Evolutionary conservation across 1,140 invertebrate species (phyloP).

Genomic region (Cherax destructor): DNA sequence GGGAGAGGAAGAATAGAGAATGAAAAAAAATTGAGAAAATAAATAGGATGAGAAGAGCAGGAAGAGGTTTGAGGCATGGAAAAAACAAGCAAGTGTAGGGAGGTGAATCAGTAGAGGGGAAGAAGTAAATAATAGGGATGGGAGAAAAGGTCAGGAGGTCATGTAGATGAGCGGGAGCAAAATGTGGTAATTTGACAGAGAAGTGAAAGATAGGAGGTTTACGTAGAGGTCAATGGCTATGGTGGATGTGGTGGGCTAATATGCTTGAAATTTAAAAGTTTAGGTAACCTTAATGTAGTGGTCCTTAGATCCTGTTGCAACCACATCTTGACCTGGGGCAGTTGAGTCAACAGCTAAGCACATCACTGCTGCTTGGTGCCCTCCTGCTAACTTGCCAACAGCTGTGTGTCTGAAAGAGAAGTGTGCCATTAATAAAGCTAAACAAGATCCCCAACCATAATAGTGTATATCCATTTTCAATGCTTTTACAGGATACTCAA

Average conservation of each 20-base stretch:
- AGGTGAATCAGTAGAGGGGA: too few species aligned
- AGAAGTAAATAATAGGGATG: background rate
- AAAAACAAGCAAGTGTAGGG: too few species aligned
- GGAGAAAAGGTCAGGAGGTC: background rate
- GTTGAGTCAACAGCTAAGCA: slow-evolving; percentile 81
- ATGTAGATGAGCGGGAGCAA: background rate
- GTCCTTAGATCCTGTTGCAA: slow-evolving; percentile 92
- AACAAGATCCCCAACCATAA: too few species aligned
- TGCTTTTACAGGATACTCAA: too few species aligned
- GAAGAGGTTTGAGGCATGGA: background rate
- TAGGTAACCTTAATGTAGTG: slow-evolving; percentile 83
- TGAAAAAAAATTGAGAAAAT: too few species aligned
- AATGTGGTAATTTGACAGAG: background rate
- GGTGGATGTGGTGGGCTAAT: background rate
- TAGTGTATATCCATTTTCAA: too few species aligned
- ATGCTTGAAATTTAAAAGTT: background rate
- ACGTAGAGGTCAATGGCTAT: background rate
- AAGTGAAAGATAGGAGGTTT: background rate
- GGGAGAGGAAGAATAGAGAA: too few species aligned
- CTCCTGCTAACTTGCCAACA: slow-evolving; percentile 86
- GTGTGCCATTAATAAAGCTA: too few species aligned
- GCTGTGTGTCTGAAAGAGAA: slow-evolving; percentile 77
- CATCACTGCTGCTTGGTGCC: slow-evolving; percentile 91
- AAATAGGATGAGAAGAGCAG: background rate
- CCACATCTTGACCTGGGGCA: slow-evolving; percentile 74